Evolutionary conservation across 2,113 vertebrate genomes (phyloP).

Genomic region (Paramisgurnus dabryanus): DNA sequence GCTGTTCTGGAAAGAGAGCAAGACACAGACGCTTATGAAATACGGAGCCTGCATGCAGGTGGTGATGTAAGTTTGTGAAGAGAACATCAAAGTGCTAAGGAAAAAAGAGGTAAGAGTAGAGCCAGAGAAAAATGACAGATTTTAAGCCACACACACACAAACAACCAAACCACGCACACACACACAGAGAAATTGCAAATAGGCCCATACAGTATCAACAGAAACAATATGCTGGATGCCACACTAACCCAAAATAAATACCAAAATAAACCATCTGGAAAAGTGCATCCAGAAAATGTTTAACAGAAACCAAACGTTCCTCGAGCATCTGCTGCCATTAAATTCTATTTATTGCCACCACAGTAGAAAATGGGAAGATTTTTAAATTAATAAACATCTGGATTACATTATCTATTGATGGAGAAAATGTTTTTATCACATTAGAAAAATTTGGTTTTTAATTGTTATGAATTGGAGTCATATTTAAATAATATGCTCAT

Average conservation of each 20-base stretch:
- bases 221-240: slow-evolving; percentile 19
- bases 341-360: slow-evolving; percentile 2
- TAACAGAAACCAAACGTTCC: background rate
- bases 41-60: background rate
- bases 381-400: slow-evolving; percentile 18
- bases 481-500: background rate
- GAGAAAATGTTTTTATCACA: slow-evolving; percentile 9
- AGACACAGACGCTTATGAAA: slow-evolving; percentile 19
- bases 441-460: slow-evolving; percentile 7
- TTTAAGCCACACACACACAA: slow-evolving; percentile 1
- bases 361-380: background rate
- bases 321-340: background rate
- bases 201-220: slow-evolving; percentile 4
- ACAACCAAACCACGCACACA: slow-evolving; percentile 21
- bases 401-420: background rate
- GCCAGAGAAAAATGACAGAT: slow-evolving; percentile 29
- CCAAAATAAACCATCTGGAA: background rate
- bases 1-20: slow-evolving; percentile 15
- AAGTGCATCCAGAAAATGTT: background rate
- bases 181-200: background rate
- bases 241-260: slow-evolving; percentile 19
- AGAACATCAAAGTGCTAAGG: slow-evolving; percentile 31
- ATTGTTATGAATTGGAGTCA: background rate
- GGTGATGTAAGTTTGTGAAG: background rate
- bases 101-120: background rate